Conservation (phyloP, 2,797 vertebrate genomes). For the Acridotheres tristis region DNA sequence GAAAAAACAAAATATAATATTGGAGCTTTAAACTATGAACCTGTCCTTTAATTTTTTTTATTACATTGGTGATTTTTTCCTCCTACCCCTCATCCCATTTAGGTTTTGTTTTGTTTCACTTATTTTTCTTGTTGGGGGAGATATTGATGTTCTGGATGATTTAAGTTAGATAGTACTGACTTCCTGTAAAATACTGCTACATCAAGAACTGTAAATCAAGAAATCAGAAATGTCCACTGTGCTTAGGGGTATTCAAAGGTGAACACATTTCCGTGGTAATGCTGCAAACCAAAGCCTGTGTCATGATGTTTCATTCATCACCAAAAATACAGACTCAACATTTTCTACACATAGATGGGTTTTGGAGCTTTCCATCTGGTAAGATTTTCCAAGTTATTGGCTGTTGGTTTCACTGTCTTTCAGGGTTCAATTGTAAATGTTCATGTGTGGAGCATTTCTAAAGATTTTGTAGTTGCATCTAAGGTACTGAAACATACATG, state of each 20-base stretch:
- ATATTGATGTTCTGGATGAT: not conserved
- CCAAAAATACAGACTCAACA: not conserved
- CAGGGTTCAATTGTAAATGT: not conserved
- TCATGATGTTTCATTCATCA: not conserved
- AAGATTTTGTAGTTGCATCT: not conserved
- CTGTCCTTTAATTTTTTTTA: not conserved
- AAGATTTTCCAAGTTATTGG: not conserved
- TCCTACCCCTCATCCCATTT: fast-evolving
- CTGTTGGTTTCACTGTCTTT: not conserved
- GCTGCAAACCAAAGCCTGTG: not conserved
- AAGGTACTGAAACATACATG: not conserved
- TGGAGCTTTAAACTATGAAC: not conserved
- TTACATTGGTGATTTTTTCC: not conserved
- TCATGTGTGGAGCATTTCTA: not conserved
- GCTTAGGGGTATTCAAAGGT: not conserved
- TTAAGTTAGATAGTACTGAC: not conserved
- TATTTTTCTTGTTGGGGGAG: not conserved
- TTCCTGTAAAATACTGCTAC: not conserved
- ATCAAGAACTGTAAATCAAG: not conserved
- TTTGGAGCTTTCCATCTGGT: not conserved
- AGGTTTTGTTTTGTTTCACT: not conserved
- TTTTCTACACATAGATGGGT: not conserved
- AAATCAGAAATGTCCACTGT: not conserved
- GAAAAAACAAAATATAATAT: not conserved
- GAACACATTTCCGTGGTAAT: not conserved